These are phyloP conservation scores for Oenanthe oenanthe DNA, from an alignment of 2,113 vertebrate species.

Conservation along the genomic window DNA sequence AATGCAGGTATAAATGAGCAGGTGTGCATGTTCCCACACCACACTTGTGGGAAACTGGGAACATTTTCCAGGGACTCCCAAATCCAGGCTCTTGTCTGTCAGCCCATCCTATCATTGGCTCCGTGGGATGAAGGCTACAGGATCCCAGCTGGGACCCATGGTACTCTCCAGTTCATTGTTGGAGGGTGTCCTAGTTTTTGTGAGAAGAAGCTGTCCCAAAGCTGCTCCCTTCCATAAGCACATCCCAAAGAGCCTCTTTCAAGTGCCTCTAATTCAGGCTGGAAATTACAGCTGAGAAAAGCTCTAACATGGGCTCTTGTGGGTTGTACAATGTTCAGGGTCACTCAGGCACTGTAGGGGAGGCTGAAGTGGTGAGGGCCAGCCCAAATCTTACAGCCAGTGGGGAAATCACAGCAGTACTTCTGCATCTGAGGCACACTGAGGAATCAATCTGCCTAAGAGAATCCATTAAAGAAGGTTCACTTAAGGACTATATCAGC, in stretches of 20 bases:
- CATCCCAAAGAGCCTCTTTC: neutral
- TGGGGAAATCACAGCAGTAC: neutral
- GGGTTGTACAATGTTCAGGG: neutral
- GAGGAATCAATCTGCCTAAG: neutral
- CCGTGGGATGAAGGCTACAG: neutral
- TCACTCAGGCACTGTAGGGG: fast-evolving
- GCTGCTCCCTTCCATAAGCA: neutral
- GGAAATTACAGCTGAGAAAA: neutral
- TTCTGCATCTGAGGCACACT: neutral
- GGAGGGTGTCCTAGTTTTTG: neutral
- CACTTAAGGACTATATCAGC: neutral
- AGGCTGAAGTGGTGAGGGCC: neutral
- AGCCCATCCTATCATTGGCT: neutral
- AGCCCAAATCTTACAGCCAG: neutral
- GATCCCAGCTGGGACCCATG: fast-evolving
- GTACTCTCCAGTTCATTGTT: neutral
- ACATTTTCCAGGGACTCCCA: neutral
- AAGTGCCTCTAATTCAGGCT: neutral
- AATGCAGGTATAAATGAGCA: neutral
- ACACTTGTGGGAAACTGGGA: neutral
- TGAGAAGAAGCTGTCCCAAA: neutral
- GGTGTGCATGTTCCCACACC: neutral
- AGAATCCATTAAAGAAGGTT: neutral
- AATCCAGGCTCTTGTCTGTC: neutral
- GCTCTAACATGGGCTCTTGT: fast-evolving